Conservation (phyloP, 2,888 invertebrate genomes). For the Erynnis tages region DNA sequence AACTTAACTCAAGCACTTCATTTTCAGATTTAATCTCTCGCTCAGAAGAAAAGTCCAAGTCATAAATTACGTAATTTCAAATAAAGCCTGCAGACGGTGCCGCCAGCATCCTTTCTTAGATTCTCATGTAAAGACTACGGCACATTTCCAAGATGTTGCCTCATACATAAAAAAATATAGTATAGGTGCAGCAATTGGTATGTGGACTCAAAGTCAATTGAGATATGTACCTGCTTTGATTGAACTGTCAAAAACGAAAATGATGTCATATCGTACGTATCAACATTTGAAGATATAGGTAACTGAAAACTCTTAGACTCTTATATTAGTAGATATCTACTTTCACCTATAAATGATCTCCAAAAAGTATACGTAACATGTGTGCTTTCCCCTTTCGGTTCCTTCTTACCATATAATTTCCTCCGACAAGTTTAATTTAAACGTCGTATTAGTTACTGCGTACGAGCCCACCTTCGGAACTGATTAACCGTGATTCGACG, state of each 20-base stretch:
- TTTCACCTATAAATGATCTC: no score
- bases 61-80: conserved; percentile 18
- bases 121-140: neutral
- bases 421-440: conserved; percentile 1
- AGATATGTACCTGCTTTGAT: no score
- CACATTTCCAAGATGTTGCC: neutral
- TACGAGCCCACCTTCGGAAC: neutral
- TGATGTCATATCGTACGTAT: no score
- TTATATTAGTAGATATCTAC: no score
- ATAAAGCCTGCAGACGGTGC: conserved; percentile 12
- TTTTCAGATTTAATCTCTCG: conserved; percentile 10
- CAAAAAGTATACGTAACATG: no score
- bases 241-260: no score
- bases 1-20: conserved; percentile 4
- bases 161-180: neutral
- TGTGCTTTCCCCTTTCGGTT: neutral
- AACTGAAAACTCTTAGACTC: no score
- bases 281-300: no score
- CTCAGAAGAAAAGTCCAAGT: conserved; percentile 1
- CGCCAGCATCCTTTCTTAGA: conserved; percentile 10
- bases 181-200: neutral
- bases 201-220: no score
- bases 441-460: neutral
- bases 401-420: neutral
- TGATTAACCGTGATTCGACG: neutral